phyloP scores from a whole-genome alignment of 2,888 invertebrate genomes.

The Lottia gigantea region DNA sequence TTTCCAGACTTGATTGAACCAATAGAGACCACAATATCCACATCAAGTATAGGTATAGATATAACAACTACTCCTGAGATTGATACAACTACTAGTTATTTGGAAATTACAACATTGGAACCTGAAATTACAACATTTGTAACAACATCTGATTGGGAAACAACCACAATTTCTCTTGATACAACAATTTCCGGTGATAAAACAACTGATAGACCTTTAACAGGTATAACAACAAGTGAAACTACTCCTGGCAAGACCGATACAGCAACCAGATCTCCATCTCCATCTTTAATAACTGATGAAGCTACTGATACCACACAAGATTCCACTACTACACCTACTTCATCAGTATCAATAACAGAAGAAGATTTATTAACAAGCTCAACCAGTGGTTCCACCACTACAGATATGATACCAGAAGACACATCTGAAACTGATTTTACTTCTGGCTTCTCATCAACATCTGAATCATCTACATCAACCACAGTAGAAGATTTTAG shows the following conservation, averaged over 20 bases:
- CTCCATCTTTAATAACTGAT: not conserved
- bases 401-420: not conserved
- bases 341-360: not conserved
- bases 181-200: not conserved
- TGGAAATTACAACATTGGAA: not conserved
- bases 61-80: not conserved
- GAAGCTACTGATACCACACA: constrained; percentile 4
- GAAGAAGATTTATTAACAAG: not conserved
- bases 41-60: not conserved
- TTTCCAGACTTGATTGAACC: constrained; percentile 16
- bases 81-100: not conserved
- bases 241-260: not conserved
- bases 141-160: not conserved
- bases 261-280: not conserved
- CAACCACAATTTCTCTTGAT: not conserved
- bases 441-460: constrained; percentile 1
- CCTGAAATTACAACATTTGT: not conserved
- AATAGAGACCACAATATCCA: constrained; percentile 3
- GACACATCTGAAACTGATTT: constrained; percentile 14
- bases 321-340: not conserved
- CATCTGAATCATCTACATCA: constrained; percentile 9
- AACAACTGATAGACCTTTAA: constrained; percentile 12
- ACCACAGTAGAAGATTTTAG: not conserved
- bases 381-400: not conserved
- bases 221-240: not conserved